Evolutionary conservation across 2,888 invertebrate species (phyloP).

Genomic region (Lasioglossum malachurum): DNA sequence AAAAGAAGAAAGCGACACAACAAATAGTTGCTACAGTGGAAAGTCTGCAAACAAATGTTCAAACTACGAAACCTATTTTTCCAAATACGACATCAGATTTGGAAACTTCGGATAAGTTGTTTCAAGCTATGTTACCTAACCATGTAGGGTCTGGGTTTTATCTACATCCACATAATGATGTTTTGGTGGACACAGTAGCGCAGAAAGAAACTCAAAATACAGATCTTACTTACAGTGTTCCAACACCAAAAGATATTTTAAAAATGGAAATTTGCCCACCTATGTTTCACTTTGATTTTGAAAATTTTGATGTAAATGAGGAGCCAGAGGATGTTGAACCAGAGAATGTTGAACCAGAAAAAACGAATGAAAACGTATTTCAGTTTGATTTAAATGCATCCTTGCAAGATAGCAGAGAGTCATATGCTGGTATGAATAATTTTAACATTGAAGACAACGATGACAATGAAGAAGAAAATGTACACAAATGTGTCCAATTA

Average conservation of each 20-base stretch:
- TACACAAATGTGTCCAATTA: constrained; percentile 47
- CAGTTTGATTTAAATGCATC: constrained; percentile 80
- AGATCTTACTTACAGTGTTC: constrained; percentile 54
- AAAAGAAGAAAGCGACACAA: constrained; percentile 67
- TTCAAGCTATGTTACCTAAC: constrained; percentile 73
- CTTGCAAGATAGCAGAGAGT: constrained; percentile 49
- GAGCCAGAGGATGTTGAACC: constrained; percentile 75
- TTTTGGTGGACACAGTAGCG: constrained; percentile 71
- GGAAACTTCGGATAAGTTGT: constrained; percentile 77
- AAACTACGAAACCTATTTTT: constrained; percentile 63
- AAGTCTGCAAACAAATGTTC: constrained; percentile 65
- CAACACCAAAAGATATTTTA: constrained; percentile 71
- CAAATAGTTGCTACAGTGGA: constrained; percentile 67
- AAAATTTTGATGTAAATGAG: constrained; percentile 87
- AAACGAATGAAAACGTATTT: constrained; percentile 55
- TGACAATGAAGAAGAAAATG: constrained; percentile 52
- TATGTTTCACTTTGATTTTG: constrained; percentile 88
- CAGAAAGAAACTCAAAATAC: constrained; percentile 15
- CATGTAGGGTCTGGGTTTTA: constrained; percentile 69
- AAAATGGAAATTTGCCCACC: constrained; percentile 87
- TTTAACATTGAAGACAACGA: constrained; percentile 57
- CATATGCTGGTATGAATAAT: constrained; percentile 41
- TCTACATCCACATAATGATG: constrained; percentile 71
- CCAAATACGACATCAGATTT: constrained; percentile 72
- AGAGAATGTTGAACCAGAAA: constrained; percentile 32